Evolutionary conservation across 2,797 vertebrate species (phyloP), one percentile per base, ranked within the genome.

Genomic region (Odontamblyopus lacepedii): DNA sequence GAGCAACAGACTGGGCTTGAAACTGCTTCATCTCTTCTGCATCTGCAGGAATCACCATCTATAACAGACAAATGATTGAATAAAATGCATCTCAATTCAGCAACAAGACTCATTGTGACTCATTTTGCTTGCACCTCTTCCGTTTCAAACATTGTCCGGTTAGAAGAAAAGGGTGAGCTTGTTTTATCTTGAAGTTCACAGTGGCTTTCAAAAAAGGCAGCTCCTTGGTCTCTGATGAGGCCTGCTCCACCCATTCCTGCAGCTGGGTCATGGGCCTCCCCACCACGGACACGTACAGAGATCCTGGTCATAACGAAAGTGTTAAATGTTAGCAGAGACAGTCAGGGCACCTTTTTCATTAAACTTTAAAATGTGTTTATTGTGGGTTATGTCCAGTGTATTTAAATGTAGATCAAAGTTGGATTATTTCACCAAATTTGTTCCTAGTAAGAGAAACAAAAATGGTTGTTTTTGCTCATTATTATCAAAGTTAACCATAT

Each of bases 21-120:
- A 98, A 98, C 72, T 94, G 91, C 19, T 90, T 87, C 96, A 98
- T 95, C 90, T 98, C 97, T 72, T 95, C 95, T 0, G 95, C 92
- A 79, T 97, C 96, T 15, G 96, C 97, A 0, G 97, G 97, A 77
- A 98, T 97, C 83, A 98, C 97, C 96, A 97, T 97, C 97, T 98
- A 13, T 62, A 74, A 23, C 72, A 26, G 7, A 2, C 4, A 26
- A 16, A 66, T 1, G 6, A 27, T 32, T 1, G 15, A 72, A 55
- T 53, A 5, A 2, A 9, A 65, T 13, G 26, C 9, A 4, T 30
- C 27, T 55, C 27, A 41, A 26, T 29, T 55, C 18, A 59, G 41
- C 32, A 69, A 51, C 11, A 63, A 12, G 8, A 16, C n/a, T 16
- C 23, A 23, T 23, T 23, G 23, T 23, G 23, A 32, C 2, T 35